Evolutionary conservation across 2,797 vertebrate genomes (phyloP), one percentile per base, ranked within the genome.

Genomic region (Acanthis flammea): DNA sequence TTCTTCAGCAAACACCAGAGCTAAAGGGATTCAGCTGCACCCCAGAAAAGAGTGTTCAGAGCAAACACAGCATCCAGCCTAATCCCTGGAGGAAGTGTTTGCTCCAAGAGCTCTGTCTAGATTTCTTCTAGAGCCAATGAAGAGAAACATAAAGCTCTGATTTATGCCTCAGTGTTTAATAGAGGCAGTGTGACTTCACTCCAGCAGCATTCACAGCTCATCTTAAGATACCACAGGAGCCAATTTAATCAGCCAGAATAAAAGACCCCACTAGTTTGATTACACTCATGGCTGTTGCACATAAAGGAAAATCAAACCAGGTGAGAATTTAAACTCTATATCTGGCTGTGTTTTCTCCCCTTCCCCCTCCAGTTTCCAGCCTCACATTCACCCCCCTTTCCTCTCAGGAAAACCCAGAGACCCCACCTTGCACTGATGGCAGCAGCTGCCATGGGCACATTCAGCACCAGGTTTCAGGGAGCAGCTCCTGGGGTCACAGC

Each of bases 361-460:
- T 33, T 60, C 8, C 45, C 7, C 5, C 21, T 53, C 42, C 15
- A 19, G 31, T 71, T 88, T 86, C 63, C 63, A 65, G 17, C 39
- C 37, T 75, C 45, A 55, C 11, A 14, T 6, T 63, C 57, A 9
- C 27, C 42, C 12, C 44, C 50, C 37, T 48, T 41, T 55, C 17
- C 44, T 19, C 24, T 33, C 2, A 42, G 23, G 37, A 60, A 25
- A 47, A 9, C 16, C 16, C 48, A 8, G 35, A 18, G 83, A 6
- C 15, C 91, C 58, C 93, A 99, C 99, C 99, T 99, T 99, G 98
- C 99, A 99, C 86, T 98, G 96, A 6, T 99, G 97, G 71, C 99
- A 99, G 98, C 99, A 99, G 95, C 99, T 97, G 19, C 99, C 99
- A 0, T 99, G 99, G 16, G 99, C 99, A 83, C 99, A 99, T 80